Percentiles rank a stretch among this genome's conserved stretches.
Conservation (phyloP, 2,888 invertebrate genomes). For the Calameuta pallipes region DNA sequence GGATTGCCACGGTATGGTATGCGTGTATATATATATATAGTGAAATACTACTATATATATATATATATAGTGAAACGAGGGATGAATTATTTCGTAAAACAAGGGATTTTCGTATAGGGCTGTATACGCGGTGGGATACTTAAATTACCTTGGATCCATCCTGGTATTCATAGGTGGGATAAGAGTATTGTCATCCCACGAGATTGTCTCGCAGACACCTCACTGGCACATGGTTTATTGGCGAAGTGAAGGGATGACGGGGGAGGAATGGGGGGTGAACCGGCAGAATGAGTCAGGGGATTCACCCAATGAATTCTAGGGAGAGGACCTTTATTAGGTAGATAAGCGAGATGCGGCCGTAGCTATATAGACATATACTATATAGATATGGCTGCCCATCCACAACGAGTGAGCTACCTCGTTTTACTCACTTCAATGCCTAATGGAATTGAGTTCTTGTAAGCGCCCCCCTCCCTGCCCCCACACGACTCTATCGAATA, state of each 20-base stretch:
- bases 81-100: conserved; percentile 19
- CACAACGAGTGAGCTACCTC: conserved; percentile 45
- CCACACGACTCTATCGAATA: background rate
- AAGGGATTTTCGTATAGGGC: conserved; percentile 4
- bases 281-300: background rate
- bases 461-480: conserved; percentile 32
- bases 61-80: too few relatives aligned
- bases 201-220: conserved; percentile 57
- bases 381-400: conserved; percentile 35
- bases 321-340: conserved; percentile 56
- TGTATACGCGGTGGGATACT: conserved; percentile 33
- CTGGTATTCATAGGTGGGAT: conserved; percentile 51
- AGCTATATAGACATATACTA: conserved; percentile 42
- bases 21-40: too few relatives aligned
- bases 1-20: too few relatives aligned
- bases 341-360: conserved; percentile 57
- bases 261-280: conserved; percentile 6
- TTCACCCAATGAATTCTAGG: conserved; percentile 9
- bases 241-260: background rate
- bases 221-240: conserved; percentile 51
- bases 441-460: conserved; percentile 60
- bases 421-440: conserved; percentile 60
- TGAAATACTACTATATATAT: too few relatives aligned
- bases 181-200: conserved; percentile 53
- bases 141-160: conserved; percentile 53